Evolutionary conservation across 2,888 invertebrate genomes (phyloP), one percentile per base, ranked within the genome.

Genomic region (Torymus aiolomorphi): DNA sequence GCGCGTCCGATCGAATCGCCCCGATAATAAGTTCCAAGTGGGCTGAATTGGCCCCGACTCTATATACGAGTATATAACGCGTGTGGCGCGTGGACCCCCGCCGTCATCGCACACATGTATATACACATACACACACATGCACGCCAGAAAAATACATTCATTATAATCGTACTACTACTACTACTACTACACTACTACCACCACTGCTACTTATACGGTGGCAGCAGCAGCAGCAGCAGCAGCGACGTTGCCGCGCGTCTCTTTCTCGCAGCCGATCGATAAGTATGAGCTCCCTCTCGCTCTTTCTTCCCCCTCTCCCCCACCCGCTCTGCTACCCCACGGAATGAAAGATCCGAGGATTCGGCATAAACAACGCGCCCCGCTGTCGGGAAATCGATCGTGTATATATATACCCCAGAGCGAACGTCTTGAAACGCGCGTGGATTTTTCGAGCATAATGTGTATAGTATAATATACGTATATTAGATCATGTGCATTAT

Each of bases 21-120:
- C 31, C 18, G 67, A 73, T 73, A 78, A 78, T 73, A 73, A 78
- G 61, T 61, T 78, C 67, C 70, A 49, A 74, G 70, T 71, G 74
- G 62, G 57, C 74, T 59, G 79, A 74, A 70, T 75, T 63, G 74
- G 57, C 70, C 52, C 66, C 62, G 70, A 31, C 31, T 31, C 0
- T 31, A 31, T 1, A 31, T 31, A 76, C 20, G 20, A 20, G 20
- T 75, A 70, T 76, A 76, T 76, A 71, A 66, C 42, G n/a, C 24
- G 56, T 20, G 20, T 18, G 16, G 31, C 24, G 10, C 12, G 18
- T 18, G 16, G n/a, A 49, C 14, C 49, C 49, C 54, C 74, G 20
- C n/a, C 42, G n/a, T 18, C 63, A 18, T 18, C 49, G 5, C 2
- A 69, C 20, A 20, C 20, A 20, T 20, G 20, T 20, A 20, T 20